Evolutionary conservation across 2,888 invertebrate species (phyloP), one percentile per base, ranked within the genome.

Genomic region (Leptinotarsa peninsularis): DNA sequence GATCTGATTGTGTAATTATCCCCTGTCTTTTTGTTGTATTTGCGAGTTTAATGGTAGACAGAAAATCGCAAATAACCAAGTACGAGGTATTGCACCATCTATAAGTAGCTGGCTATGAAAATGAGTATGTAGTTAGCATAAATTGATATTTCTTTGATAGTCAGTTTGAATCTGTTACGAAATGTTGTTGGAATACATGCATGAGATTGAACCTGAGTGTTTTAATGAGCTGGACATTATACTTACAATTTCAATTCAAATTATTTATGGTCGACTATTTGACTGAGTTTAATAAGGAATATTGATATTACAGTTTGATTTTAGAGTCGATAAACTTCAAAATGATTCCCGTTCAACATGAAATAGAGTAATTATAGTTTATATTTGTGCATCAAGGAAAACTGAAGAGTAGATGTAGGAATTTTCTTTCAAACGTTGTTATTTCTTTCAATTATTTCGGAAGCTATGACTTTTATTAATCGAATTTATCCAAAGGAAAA

Each of bases 91-190:
- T 85, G 83, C 85, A 82, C 84, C 85, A 85, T 83, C 81, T 80
- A 78, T 84, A 85, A 84, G 83, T 84, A 84, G 83, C 83, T 80
- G 77, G 81, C 82, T 83, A 84, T 82, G 83, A 84, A 84, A 84
- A 85, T 83, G 82, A 83, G 81, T 81, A 79, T 83, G 83, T 84
- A 82, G 83, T 84, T 85, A 83, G 84, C 85, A 84, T 85, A 85
- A 85, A 84, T 85, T 85, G 84, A 85, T 85, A 84, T 85, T 84
- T 84, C 82, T 81, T 75, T 80, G 84, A 84, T 82, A 81, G 80
- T 81, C 79, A 79, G 78, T 77, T 79, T 66, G 74, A 73, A 76
- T 76, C 70, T 71, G 76, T 82, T 82, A 76, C 81, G 81, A 81
- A 81, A 82, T 75, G 58, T 72, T 68, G 73, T 60, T 75, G 66